Conservation (phyloP, 2,113 vertebrate species). For the Dasyprocta punctata region DNA sequence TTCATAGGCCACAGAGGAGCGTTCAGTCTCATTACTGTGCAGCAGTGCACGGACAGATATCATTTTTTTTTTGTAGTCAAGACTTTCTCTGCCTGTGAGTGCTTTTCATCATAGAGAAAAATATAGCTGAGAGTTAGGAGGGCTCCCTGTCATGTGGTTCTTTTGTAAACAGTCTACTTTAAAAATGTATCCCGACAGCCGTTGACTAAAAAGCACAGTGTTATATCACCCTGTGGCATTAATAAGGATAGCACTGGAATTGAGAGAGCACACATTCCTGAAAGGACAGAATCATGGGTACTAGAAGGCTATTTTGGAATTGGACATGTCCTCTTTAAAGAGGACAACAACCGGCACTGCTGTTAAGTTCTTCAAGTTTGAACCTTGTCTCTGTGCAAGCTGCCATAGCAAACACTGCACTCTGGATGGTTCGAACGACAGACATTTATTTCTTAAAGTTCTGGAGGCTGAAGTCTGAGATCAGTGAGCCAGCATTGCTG, state of each 20-base stretch:
- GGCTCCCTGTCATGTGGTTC: neutral
- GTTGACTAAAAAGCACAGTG: neutral
- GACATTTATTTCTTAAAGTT: neutral
- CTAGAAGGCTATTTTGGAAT: neutral
- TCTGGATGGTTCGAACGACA: neutral
- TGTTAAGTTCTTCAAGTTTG: neutral
- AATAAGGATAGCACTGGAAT: neutral
- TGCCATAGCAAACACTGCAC: neutral
- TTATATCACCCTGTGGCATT: neutral
- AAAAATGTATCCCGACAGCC: neutral
- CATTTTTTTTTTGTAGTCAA: slow-evolving; percentile 23
- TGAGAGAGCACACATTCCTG: neutral
- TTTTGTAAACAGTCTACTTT: neutral
- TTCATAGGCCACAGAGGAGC: neutral
- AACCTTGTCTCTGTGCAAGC: neutral
- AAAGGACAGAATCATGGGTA: neutral
- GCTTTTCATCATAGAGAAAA: slow-evolving; percentile 53
- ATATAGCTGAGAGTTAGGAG: slow-evolving; percentile 3
- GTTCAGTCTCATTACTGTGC: neutral
- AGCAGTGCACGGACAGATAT: neutral
- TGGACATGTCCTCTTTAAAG: too few species aligned
- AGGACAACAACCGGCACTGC: neutral
- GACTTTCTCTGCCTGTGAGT: neutral
- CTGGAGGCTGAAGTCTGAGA: neutral
- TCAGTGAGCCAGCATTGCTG: fast-evolving